These are phyloP conservation scores for Ophiothrix spiculata DNA, from an alignment of 35 echinoderm and acorn worm species.

Conservation along the genomic window DNA sequence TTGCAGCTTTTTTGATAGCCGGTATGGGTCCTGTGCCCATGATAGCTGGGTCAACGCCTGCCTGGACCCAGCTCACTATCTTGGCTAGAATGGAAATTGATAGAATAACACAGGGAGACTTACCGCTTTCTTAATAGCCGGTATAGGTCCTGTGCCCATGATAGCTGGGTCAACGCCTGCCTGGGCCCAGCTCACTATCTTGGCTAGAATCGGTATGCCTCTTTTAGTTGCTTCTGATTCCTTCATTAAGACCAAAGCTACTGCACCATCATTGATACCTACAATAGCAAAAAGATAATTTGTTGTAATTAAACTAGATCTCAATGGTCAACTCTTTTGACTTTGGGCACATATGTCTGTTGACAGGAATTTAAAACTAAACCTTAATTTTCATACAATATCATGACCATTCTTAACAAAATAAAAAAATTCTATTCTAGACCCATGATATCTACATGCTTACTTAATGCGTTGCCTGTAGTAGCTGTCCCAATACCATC, in stretches of 20 bases:
- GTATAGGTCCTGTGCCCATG: conserved; percentile 95
- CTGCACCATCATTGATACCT: conserved; percentile 98
- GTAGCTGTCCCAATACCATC: too few species aligned
- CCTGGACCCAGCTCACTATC: conserved; percentile 75
- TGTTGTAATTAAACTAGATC: too few species aligned
- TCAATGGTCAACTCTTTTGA: too few species aligned
- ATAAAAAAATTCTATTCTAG: too few species aligned
- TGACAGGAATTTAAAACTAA: too few species aligned
- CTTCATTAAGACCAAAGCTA: conserved; percentile 62
- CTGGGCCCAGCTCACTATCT: conserved; percentile 69
- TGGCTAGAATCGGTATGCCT: conserved; percentile 51
- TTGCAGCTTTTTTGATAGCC: conserved; percentile 89
- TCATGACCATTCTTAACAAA: too few species aligned
- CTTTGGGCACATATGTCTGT: too few species aligned
- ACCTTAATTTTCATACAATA: too few species aligned
- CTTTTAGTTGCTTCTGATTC: conserved; percentile 57
- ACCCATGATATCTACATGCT: too few species aligned
- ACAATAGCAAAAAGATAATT: background rate
- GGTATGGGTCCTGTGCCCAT: conserved; percentile 97
- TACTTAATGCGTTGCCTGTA: too few species aligned
- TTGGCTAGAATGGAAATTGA: too few species aligned
- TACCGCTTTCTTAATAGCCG: conserved; percentile 80
- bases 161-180: conserved; percentile 93
- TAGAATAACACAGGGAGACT: background rate
- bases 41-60: conserved; percentile 90